phyloP scores from a whole-genome alignment of 2,888 invertebrate species.

The Lymantria monacha region DNA sequence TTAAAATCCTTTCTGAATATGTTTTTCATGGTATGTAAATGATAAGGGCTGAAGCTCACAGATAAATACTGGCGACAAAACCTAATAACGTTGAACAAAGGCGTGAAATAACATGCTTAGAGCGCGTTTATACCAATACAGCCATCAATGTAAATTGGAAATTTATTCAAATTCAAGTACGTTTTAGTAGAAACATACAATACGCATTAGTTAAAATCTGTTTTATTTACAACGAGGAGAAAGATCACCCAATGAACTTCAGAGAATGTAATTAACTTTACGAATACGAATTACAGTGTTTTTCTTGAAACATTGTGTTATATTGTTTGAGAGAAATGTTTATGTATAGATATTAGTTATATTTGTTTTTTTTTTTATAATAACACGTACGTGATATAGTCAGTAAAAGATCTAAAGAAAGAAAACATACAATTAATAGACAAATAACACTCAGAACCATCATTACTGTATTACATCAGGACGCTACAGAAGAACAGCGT shows the following conservation, averaged over 20 bases:
- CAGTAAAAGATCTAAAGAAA: too few relatives aligned
- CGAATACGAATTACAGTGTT: not conserved
- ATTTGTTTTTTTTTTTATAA: too few relatives aligned
- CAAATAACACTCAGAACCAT: too few relatives aligned
- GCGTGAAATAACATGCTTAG: not conserved
- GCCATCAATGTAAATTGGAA: not conserved
- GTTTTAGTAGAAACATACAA: not conserved
- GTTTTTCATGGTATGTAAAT: slow-evolving; percentile 51
- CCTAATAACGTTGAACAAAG: not conserved
- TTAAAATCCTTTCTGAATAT: slow-evolving; percentile 34
- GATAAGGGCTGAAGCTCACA: slow-evolving; percentile 37
- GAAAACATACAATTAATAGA: too few relatives aligned
- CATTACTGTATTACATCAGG: too few relatives aligned
- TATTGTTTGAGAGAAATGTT: too few relatives aligned
- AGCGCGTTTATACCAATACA: not conserved
- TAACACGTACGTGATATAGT: too few relatives aligned
- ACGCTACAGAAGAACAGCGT: too few relatives aligned
- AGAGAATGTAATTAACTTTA: not conserved
- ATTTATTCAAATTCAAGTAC: not conserved
- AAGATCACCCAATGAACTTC: not conserved
- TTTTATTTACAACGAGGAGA: not conserved
- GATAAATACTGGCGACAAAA: slow-evolving; percentile 30
- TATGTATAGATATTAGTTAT: too few relatives aligned
- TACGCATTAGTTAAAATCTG: not conserved
- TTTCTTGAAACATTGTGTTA: not conserved